phyloP scores from a whole-genome alignment of 2,797 vertebrate species.

The Coregonus sp. region DNA sequence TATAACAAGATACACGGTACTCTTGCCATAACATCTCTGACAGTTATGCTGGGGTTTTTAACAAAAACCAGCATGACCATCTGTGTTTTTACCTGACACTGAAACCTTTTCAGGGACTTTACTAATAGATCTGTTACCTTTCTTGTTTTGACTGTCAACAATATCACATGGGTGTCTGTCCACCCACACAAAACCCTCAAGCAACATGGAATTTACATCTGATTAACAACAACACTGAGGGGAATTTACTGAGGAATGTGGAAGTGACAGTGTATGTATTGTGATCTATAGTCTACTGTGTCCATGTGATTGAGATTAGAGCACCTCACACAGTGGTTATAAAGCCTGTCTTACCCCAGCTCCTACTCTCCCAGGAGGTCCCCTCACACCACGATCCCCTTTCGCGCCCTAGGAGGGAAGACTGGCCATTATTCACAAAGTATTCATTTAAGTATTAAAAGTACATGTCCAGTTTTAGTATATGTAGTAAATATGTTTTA shows the following conservation, averaged over 20 bases:
- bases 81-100: no score
- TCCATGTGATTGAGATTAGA: background rate
- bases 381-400: conserved; percentile 65
- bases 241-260: background rate
- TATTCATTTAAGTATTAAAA: background rate
- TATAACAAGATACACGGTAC: background rate
- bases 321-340: background rate
- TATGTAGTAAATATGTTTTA: no score
- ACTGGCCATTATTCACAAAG: background rate
- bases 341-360: conserved; percentile 58
- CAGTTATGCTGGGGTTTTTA: background rate
- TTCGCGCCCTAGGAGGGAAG: conserved; percentile 63
- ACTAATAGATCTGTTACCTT: background rate
- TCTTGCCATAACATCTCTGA: background rate
- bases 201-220: background rate
- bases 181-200: background rate
- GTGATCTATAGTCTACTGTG: background rate
- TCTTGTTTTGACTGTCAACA: background rate
- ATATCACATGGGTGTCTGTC: background rate
- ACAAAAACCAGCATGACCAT: no score
- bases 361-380: conserved; percentile 65
- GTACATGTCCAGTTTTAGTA: no score
- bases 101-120: background rate
- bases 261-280: background rate
- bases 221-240: background rate